Evolutionary conservation across 2,113 vertebrate genomes (phyloP).

Genomic region (Spheniscus mendiculus): DNA sequence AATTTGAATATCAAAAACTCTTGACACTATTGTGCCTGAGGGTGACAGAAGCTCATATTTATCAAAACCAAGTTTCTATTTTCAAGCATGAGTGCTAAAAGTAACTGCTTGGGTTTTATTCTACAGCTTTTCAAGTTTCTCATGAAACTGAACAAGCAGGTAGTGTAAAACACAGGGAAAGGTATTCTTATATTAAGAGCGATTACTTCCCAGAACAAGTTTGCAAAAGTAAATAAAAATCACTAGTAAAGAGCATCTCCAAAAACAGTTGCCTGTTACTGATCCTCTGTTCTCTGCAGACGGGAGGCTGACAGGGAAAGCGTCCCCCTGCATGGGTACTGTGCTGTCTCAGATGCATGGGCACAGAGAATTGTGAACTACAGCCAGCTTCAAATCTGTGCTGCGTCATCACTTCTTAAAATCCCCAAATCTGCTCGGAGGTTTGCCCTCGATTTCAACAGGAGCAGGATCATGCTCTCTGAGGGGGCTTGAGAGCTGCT

Average conservation of each 20-base stretch:
- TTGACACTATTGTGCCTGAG: neutral
- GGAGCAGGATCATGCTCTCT: neutral
- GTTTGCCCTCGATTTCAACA: neutral
- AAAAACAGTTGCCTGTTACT: neutral
- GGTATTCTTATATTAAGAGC: neutral
- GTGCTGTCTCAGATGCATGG: neutral
- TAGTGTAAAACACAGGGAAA: neutral
- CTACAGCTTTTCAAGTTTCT: neutral
- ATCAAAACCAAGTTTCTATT: neutral
- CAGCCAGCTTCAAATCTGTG: neutral
- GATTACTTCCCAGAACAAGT: neutral
- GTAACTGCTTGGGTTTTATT: neutral
- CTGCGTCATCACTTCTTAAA: neutral
- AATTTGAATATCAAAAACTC: neutral
- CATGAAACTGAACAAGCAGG: neutral
- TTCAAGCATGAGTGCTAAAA: neutral
- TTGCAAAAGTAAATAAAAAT: neutral
- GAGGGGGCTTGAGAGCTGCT: neutral
- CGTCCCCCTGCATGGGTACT: accelerated
- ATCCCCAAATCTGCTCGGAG: neutral
- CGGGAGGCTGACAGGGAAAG: neutral
- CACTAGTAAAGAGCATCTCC: neutral
- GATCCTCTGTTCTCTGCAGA: neutral
- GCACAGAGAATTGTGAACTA: neutral
- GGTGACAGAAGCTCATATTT: neutral